Evolutionary conservation across 2,797 vertebrate species (phyloP).

Genomic region (Ficedula albicollis): DNA sequence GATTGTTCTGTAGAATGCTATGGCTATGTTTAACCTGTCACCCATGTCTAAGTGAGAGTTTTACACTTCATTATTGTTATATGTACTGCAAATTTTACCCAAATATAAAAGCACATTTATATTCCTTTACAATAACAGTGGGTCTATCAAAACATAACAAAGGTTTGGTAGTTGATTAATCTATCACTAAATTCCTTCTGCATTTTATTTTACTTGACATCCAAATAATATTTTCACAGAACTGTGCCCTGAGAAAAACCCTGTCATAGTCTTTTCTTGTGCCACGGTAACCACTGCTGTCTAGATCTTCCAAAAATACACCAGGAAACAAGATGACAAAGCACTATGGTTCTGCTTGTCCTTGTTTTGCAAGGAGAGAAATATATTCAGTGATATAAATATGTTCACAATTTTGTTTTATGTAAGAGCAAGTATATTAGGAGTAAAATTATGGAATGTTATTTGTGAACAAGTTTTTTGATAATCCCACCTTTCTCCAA

Average conservation of each 20-base stretch:
- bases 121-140: background rate
- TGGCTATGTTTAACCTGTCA: background rate
- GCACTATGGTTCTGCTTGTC: fast-evolving
- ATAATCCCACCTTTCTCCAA: background rate
- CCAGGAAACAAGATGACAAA: background rate
- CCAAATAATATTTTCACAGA: background rate
- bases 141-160: background rate
- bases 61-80: background rate
- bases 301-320: background rate
- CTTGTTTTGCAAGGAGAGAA: background rate
- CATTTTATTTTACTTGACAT: background rate
- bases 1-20: background rate
- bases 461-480: background rate
- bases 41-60: background rate
- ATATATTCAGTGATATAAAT: no score
- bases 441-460: background rate
- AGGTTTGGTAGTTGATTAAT: background rate
- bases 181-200: background rate
- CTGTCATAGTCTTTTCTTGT: background rate
- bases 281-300: background rate
- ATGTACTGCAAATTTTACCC: background rate
- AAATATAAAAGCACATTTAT: background rate
- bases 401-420: background rate
- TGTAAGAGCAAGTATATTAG: background rate
- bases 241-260: background rate